A percentile compares a stretch with the other conserved stretches of the same genome.
Conservation (phyloP, 2,888 invertebrate species). For the Mesorhabditis sp. region DNA sequence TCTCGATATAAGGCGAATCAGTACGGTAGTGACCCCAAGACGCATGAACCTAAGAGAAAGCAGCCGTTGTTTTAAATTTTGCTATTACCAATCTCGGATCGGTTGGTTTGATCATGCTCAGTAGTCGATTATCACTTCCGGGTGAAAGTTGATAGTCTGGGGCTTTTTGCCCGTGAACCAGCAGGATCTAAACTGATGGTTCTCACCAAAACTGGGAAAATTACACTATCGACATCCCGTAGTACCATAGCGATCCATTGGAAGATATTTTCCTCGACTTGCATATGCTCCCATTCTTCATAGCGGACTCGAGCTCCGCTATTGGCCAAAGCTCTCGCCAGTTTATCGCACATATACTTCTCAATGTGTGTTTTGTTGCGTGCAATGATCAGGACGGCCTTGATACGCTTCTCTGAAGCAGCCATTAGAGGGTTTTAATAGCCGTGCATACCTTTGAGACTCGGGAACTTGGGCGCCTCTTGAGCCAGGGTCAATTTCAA, state of each 20-base stretch:
- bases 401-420: neutral
- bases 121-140: neutral
- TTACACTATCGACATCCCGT: neutral
- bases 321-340: neutral
- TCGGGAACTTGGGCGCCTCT: neutral
- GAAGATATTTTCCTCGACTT: conserved; percentile 1
- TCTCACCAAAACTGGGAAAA: neutral
- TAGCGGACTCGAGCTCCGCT: neutral
- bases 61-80: neutral
- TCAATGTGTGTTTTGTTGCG: neutral
- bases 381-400: neutral
- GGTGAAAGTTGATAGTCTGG: neutral
- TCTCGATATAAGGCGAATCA: neutral
- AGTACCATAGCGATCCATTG: conserved; percentile 1
- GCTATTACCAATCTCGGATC: neutral
- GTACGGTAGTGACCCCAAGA: neutral
- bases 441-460: neutral
- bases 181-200: neutral
- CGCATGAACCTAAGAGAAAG: neutral
- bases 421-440: neutral
- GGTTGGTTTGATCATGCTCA: neutral
- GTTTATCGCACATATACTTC: neutral
- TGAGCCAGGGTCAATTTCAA: neutral
- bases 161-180: neutral
- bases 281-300: neutral